Percentiles rank a stretch among this genome's conserved stretches.
Conservation (phyloP, 2,113 vertebrate species). For the Danionella cerebrum region DNA sequence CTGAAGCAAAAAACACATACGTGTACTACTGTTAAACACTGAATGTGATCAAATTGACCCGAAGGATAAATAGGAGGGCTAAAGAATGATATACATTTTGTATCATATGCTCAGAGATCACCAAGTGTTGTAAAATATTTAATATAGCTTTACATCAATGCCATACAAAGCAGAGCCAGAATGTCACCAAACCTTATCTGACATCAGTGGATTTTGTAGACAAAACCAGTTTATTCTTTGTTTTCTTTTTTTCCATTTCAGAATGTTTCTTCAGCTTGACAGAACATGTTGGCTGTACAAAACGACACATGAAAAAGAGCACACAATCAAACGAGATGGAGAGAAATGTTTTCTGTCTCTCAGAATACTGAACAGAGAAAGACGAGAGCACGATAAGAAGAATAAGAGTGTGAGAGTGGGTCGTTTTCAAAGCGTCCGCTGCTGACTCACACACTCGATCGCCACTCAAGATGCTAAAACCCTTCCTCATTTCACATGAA, state of each 20-base stretch:
- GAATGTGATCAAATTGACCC: too few relatives aligned
- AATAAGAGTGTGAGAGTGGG: conserved; percentile 18
- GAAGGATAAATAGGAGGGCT: too few relatives aligned
- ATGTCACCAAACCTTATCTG: background rate
- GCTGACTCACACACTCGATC: conserved; percentile 30
- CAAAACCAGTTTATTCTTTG: conserved; percentile 22
- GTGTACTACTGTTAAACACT: too few relatives aligned
- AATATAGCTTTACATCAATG: background rate
- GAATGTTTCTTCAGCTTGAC: conserved; percentile 23
- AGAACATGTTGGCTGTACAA: conserved; percentile 34
- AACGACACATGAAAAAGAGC: conserved; percentile 27
- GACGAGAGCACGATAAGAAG: conserved; percentile 27
- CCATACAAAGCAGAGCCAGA: background rate
- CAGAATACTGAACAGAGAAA: conserved; percentile 30
- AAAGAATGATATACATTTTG: too few relatives aligned
- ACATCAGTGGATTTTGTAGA: conserved; percentile 16
- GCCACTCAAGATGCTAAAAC: conserved; percentile 47
- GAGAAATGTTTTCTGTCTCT: conserved; percentile 18
- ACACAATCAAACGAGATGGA: conserved; percentile 26
- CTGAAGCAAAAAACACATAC: too few relatives aligned
- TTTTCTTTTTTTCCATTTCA: conserved; percentile 7
- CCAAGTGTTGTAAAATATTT: background rate
- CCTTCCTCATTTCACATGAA: conserved; percentile 61
- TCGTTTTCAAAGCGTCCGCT: background rate
- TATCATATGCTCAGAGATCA: background rate